Evolutionary conservation across 2,888 invertebrate species (phyloP).

Genomic region (Podabrus alpinus): DNA sequence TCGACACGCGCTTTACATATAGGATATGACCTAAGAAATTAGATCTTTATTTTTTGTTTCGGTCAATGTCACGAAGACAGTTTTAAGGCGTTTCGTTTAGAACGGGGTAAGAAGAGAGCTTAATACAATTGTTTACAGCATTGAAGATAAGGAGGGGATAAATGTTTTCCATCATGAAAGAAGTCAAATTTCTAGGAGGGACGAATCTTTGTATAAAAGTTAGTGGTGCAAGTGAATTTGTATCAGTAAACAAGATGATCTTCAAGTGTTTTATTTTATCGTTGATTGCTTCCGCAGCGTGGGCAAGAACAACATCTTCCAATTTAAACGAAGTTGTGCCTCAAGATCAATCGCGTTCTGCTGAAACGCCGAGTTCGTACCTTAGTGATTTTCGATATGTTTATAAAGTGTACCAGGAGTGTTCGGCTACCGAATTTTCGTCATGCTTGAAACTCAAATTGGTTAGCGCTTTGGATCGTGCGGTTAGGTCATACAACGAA

Average conservation of each 20-base stretch:
- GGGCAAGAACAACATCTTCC: constrained; percentile 61
- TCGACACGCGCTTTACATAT: constrained; percentile 42
- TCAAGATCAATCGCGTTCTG: constrained; percentile 45
- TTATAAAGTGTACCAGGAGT: constrained; percentile 82
- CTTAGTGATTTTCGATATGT: constrained; percentile 73
- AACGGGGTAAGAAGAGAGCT: constrained; percentile 11
- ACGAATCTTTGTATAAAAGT: constrained; percentile 32
- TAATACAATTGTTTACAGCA: constrained; percentile 20
- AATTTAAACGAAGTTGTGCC: constrained; percentile 55
- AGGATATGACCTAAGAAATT: constrained; percentile 45
- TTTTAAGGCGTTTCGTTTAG: constrained; percentile 15
- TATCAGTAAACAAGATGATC: constrained; percentile 59
- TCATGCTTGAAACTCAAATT: constrained; percentile 81
- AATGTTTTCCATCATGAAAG: constrained; percentile 42
- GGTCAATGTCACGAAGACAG: constrained; percentile 44
- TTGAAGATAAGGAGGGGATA: constrained; percentile 39
- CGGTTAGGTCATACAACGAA: constrained; percentile 65
- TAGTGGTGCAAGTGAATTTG: constrained; percentile 45
- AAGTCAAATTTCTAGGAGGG: constrained; percentile 49
- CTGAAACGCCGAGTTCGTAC: constrained; percentile 49
- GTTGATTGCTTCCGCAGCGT: constrained; percentile 60
- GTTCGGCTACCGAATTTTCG: constrained; percentile 69
- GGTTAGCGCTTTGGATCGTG: constrained; percentile 75
- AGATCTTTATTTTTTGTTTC: constrained; percentile 47
- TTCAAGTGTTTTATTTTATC: constrained; percentile 63